These are phyloP conservation scores for Galerucella nymphaeae DNA, from an alignment of 2,888 invertebrate species.

Conservation along the genomic window DNA sequence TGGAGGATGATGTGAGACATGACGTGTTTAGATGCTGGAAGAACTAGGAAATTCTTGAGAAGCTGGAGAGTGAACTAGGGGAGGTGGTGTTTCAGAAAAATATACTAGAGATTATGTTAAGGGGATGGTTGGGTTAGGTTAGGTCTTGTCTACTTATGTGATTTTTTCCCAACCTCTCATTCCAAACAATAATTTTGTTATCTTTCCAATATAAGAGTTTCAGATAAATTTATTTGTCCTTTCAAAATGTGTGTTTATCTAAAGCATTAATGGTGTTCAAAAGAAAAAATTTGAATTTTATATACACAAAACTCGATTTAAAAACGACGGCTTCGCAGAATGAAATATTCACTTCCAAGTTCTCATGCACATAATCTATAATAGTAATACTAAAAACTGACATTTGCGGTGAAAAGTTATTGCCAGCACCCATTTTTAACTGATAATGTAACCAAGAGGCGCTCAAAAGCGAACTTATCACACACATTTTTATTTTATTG, in stretches of 20 bases:
- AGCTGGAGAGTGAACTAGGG: too few relatives aligned
- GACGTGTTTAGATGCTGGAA: too few relatives aligned
- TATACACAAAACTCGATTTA: neutral
- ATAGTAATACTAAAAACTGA: neutral
- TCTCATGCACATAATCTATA: neutral
- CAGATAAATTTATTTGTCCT: too few relatives aligned
- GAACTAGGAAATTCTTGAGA: too few relatives aligned
- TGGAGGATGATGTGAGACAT: too few relatives aligned
- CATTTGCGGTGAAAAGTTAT: neutral
- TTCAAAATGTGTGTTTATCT: neutral
- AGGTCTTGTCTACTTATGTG: too few relatives aligned
- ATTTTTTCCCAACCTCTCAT: too few relatives aligned
- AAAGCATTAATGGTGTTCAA: neutral
- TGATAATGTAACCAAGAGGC: constrained; percentile 3
- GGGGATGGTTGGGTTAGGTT: too few relatives aligned
- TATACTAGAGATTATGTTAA: too few relatives aligned
- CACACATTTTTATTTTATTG: constrained; percentile 32
- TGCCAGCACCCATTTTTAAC: constrained; percentile 6
- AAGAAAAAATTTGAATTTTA: neutral
- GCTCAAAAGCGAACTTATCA: constrained; percentile 11
- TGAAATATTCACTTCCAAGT: neutral
- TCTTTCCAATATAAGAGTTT: too few relatives aligned
- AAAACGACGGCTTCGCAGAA: neutral
- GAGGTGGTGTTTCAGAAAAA: too few relatives aligned
- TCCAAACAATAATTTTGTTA: too few relatives aligned